phyloP scores from a whole-genome alignment of 1,140 invertebrate species.

The Drosophila sturtevanti region DNA sequence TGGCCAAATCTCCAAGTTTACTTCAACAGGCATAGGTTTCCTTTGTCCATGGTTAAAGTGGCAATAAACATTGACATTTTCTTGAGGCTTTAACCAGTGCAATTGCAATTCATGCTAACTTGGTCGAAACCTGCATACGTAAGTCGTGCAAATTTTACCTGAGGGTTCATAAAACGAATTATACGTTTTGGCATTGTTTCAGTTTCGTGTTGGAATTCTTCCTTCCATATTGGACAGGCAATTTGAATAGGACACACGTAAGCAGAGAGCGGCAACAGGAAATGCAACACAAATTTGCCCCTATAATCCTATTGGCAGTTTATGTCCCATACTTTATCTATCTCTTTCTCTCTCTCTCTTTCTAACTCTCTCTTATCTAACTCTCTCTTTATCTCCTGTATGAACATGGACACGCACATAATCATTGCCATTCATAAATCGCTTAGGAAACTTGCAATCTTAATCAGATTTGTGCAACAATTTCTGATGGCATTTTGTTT shows the following conservation, averaged over 20 bases:
- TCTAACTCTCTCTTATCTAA: background rate
- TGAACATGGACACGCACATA: conserved; percentile 35
- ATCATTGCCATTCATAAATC: conserved; percentile 65
- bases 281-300: conserved; percentile 1
- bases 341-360: background rate
- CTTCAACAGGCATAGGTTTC: too few relatives aligned
- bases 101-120: background rate
- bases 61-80: background rate
- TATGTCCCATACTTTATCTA: background rate
- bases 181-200: background rate
- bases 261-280: background rate
- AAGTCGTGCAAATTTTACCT: background rate
- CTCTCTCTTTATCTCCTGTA: background rate
- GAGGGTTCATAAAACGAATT: background rate
- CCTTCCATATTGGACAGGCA: background rate
- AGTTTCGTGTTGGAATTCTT: background rate
- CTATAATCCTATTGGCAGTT: background rate
- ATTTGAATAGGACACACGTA: background rate
- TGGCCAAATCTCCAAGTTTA: too few relatives aligned
- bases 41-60: background rate
- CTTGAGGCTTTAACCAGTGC: background rate
- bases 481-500: conserved; percentile 43
- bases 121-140: background rate
- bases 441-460: conserved; percentile 64
- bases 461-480: conserved; percentile 72